Evolutionary conservation across 2,113 vertebrate genomes (phyloP), one percentile per base, ranked within the genome.

Genomic region (Amblyornis subalaris): DNA sequence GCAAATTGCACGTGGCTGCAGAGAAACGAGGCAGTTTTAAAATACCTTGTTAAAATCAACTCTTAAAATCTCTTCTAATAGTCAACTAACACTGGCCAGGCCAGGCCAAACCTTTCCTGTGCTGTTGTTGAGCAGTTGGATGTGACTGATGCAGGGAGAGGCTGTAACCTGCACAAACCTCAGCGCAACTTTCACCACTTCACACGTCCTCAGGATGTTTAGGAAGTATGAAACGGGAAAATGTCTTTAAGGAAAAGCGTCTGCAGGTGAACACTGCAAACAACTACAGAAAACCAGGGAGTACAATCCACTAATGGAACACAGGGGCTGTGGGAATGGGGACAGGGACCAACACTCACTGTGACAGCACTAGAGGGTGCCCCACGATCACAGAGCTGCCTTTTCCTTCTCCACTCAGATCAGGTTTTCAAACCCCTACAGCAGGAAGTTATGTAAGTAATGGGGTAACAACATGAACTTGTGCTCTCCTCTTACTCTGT

Each of bases 361-460:
- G 94, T 69, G 70, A 50, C 67, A 75, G 80, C 96, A 92, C 94
- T 93, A 97, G 95, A 96, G 97, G 95, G 95, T 58, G 86, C 79
- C 61, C 24, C 44, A 36, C 0, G 4, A 79, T 36, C 40, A 69
- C 22, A 58, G 36, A 77, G 64, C 2, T 54, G 45, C 33, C 2
- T 9, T 55, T 42, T 8, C 20, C 31, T 33, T 29, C 69, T 22
- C 70, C n/a, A 8, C 45, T 6, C 36, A 35, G 7, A 28, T 18
- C 36, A 16, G 16, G 25, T 62, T 78, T 73, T 35, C 72, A 29
- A 47, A 72, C 42, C 33, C 23, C 2, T 17, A 6, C 47, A 72
- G 73, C 87, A 58, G 65, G 28, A 66, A 85, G 50, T 55, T 74
- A 61, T 1, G 1, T 7, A 67, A 80, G 35, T 50, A 64, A 42